Percentiles rank a stretch among this genome's conserved stretches.
phyloP scores from a whole-genome alignment of 2,113 vertebrate genomes.

The Odobenus rosmarus region DNA sequence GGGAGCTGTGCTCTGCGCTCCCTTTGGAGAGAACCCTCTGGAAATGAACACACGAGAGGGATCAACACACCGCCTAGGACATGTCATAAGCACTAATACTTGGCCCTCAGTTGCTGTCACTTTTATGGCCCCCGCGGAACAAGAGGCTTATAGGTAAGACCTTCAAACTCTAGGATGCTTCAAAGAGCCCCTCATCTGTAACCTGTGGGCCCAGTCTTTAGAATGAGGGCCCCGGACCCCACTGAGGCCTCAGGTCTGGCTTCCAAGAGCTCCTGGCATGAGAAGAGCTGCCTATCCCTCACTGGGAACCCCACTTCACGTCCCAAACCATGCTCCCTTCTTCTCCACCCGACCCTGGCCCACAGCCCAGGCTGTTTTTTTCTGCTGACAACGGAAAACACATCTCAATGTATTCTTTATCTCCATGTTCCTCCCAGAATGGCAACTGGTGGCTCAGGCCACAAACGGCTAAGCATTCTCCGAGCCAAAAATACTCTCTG shows the following conservation, averaged over 20 bases:
- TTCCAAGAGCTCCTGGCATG: background rate
- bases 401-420: conserved; percentile 41
- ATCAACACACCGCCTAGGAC: fast-evolving
- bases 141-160: background rate
- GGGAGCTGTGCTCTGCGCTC: background rate
- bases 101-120: background rate
- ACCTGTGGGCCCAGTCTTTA: background rate
- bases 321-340: background rate
- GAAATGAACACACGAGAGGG: fast-evolving
- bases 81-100: background rate
- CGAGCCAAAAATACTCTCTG: conserved; percentile 23
- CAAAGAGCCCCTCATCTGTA: background rate
- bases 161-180: background rate
- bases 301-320: background rate
- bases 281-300: background rate
- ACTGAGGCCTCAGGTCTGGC: background rate
- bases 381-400: background rate
- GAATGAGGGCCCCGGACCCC: background rate
- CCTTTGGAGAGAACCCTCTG: background rate
- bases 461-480: background rate
- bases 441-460: background rate
- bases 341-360: background rate
- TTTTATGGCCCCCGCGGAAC: background rate
- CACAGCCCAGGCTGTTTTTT: background rate
- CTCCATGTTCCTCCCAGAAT: background rate